Percentiles rank a stretch among this genome's conserved stretches.
These are phyloP conservation scores for Drosophila mayri DNA, from an alignment of 1,140 invertebrate genomes.

Conservation along the genomic window DNA sequence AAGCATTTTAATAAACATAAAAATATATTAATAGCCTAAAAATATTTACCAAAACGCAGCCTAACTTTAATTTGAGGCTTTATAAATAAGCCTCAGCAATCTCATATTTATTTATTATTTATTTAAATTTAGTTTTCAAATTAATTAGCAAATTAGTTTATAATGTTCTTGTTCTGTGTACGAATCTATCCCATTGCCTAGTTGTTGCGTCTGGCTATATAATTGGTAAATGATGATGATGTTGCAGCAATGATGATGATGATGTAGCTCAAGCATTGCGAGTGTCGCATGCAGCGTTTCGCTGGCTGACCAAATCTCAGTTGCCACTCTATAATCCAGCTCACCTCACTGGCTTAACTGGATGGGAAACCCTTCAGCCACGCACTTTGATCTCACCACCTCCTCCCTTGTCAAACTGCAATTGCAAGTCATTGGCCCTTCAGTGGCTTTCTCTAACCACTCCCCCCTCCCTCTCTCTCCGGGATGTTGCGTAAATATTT, in stretches of 20 bases:
- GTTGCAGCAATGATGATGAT: conserved; percentile 50
- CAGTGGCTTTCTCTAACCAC: conserved; percentile 21
- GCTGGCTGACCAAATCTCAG: conserved; percentile 26
- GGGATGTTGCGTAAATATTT: conserved; percentile 48
- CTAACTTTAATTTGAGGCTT: no score
- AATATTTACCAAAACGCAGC: not conserved
- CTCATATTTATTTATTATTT: not conserved
- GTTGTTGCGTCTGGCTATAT: conserved; percentile 44
- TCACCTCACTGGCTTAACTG: not conserved
- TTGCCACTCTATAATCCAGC: conserved; percentile 30
- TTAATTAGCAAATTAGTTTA: not conserved
- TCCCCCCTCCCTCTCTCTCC: not conserved
- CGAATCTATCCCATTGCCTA: conserved; percentile 17
- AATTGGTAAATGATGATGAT: conserved; percentile 68
- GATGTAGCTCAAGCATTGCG: not conserved
- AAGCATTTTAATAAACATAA: not conserved
- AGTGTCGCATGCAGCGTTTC: conserved; percentile 19
- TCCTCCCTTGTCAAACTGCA: conserved; percentile 2
- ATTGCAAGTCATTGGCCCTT: conserved; percentile 67
- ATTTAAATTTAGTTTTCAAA: not conserved
- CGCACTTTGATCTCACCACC: conserved; percentile 7
- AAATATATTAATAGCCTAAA: not conserved
- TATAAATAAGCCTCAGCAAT: no score
- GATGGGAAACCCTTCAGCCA: not conserved
- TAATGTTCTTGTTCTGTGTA: conserved; percentile 7